Conservation (phyloP, 2,888 invertebrate genomes). For the Balanococcus diminutus region DNA sequence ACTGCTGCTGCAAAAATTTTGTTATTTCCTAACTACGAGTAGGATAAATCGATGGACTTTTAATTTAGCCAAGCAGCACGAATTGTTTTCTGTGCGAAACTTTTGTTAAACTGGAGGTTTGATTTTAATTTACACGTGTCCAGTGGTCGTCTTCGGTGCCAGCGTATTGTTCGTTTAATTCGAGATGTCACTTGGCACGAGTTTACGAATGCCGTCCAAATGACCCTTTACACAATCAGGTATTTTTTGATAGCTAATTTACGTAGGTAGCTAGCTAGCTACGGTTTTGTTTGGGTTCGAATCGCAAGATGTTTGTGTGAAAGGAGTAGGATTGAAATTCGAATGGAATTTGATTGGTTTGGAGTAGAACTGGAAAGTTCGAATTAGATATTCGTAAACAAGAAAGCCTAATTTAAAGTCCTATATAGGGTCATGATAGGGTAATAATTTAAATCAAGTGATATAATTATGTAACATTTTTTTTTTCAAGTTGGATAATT, state of each 20-base stretch:
- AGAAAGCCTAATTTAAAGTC: too few relatives aligned
- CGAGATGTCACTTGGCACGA: neutral
- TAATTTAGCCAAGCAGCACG: neutral
- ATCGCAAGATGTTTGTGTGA: neutral
- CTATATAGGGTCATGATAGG: too few relatives aligned
- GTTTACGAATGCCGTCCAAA: neutral
- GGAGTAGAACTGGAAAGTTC: too few relatives aligned
- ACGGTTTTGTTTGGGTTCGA: neutral
- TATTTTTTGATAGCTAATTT: neutral
- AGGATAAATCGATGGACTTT: neutral
- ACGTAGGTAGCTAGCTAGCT: too few relatives aligned
- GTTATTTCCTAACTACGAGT: neutral
- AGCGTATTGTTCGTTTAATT: neutral
- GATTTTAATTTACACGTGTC: constrained; percentile 11
- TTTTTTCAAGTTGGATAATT: too few relatives aligned
- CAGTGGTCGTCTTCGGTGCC: neutral
- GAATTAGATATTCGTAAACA: too few relatives aligned
- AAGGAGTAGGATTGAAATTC: neutral
- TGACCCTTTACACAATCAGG: neutral
- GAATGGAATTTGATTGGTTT: neutral
- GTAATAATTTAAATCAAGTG: too few relatives aligned
- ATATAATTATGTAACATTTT: too few relatives aligned
- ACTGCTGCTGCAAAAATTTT: too few relatives aligned
- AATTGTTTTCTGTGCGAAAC: neutral
- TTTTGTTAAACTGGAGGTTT: neutral